Evolutionary conservation across 2,113 vertebrate genomes (phyloP).

Genomic region (Oryzias melastigma): DNA sequence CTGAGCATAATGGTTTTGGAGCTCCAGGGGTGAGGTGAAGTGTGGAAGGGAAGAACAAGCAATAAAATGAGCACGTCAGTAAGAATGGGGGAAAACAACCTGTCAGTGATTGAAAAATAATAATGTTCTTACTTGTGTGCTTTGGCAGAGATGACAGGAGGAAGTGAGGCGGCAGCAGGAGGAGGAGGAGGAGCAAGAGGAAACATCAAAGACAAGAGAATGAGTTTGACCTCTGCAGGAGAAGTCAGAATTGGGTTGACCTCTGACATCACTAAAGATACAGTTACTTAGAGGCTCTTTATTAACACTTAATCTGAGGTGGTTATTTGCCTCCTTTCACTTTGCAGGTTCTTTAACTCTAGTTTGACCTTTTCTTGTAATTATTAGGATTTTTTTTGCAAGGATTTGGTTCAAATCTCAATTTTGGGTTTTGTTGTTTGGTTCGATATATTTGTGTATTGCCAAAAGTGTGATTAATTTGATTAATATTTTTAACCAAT

Average conservation of each 20-base stretch:
- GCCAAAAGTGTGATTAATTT: too few species aligned
- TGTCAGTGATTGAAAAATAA: conserved; percentile 8
- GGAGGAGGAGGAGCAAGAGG: background rate
- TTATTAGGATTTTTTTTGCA: too few species aligned
- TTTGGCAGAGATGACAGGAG: conserved; percentile 27
- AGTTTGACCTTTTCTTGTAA: too few species aligned
- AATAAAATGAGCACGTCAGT: conserved; percentile 31
- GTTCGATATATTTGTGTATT: too few species aligned
- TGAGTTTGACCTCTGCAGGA: conserved; percentile 56
- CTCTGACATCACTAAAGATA: conserved; percentile 66
- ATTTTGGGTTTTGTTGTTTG: too few species aligned
- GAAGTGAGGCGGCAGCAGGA: background rate
- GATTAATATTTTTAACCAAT: too few species aligned
- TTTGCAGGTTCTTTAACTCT: too few species aligned
- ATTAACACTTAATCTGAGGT: too few species aligned
- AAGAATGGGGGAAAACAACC: conserved; percentile 19
- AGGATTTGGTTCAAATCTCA: too few species aligned
- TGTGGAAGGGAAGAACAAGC: background rate
- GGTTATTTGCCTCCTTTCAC: too few species aligned
- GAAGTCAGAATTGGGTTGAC: conserved; percentile 40
- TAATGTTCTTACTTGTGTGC: conserved; percentile 42
- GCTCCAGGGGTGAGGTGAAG: too few species aligned
- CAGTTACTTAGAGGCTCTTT: conserved; percentile 28
- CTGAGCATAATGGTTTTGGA: too few species aligned
- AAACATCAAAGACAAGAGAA: conserved; percentile 61